Base-by-base conservation (phyloP, 2,113 vertebrate genomes). In the Grallaria varia region DNA sequence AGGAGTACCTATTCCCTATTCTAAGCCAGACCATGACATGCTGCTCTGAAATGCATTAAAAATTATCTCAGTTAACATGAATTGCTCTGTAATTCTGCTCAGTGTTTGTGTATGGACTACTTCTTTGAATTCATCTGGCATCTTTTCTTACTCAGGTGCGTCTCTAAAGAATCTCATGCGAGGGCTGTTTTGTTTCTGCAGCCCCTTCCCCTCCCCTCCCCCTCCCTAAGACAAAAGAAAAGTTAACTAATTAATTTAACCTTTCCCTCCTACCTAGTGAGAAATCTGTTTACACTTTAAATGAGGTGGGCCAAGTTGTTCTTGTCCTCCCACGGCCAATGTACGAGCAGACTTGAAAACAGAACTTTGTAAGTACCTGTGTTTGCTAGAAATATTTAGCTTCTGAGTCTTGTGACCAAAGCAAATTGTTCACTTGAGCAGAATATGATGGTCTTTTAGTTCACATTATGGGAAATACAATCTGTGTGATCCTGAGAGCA, bases 381-480 rank as follows among this genome's bases (percentile, higher is more conserved):
- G 45, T 93, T 97, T 92, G 92, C 69, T 96, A 80, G 89, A 92
- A 96, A 94, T 89, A 93, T 93, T 97, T 95, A 94, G 83, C 82
- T 62, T 9, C 69, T 95, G 72, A 52, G 37, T 60, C 89, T 90
- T 96, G 80, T 79, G 84, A 94, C 90, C 80, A 88, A 80, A 91
- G 79, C 56, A 93, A 95, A 95, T 96, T 2, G 14, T 90, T 94
- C 82, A 92, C 89, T 95, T 89, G 78, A 96, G 93, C 68, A 95
- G 93, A 96, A 95, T 81, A 80, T 0, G 10, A 91, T 82, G 85
- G 87, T 69, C 62, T 97, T 96, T 97, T 87, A 95, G 96, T 97
- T 98, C 93, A 64, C 33, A 24, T 97, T 96, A 80, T 66, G 81
- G 90, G 97, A 97, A 98, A 96, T 88, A 91, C 56, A 97, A 96